Conservation (phyloP, 1,140 invertebrate genomes). For the Holotrichia oblita region DNA sequence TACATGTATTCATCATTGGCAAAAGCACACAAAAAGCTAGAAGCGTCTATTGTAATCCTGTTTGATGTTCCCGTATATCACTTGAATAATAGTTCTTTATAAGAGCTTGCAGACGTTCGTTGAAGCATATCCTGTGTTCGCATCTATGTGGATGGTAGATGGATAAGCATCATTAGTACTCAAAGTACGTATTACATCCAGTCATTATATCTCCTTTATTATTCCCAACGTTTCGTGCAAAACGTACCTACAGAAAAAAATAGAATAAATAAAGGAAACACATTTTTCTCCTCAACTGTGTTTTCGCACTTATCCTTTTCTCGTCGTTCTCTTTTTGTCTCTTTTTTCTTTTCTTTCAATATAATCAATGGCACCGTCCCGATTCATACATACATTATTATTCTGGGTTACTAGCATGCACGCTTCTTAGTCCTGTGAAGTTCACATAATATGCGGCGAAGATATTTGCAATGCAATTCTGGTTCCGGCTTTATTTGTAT, state of each 20-base stretch:
- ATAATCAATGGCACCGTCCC: neutral
- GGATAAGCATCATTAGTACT: slow-evolving; percentile 11
- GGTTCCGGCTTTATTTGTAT: neutral
- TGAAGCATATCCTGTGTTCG: neutral
- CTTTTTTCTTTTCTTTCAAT: neutral
- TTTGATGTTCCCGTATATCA: neutral
- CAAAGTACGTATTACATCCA: neutral
- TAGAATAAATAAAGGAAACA: neutral
- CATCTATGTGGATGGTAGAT: neutral
- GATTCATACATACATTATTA: slow-evolving; percentile 19
- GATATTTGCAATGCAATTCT: slow-evolving; percentile 17
- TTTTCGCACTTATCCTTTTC: slow-evolving; percentile 8
- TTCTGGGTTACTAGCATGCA: neutral
- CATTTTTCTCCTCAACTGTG: neutral
- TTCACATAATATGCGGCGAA: neutral
- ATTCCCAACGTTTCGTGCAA: neutral
- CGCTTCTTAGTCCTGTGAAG: neutral
- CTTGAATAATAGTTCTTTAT: neutral
- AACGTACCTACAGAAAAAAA: neutral
- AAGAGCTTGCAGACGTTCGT: neutral
- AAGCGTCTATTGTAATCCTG: slow-evolving; percentile 8
- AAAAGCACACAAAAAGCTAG: neutral
- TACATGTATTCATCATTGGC: neutral
- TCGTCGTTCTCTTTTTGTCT: neutral
- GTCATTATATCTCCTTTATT: neutral